Percentiles rank a stretch among this genome's conserved stretches.
Evolutionary conservation across 2,113 vertebrate species (phyloP).

Genomic region (Tragelaphus imberbis): DNA sequence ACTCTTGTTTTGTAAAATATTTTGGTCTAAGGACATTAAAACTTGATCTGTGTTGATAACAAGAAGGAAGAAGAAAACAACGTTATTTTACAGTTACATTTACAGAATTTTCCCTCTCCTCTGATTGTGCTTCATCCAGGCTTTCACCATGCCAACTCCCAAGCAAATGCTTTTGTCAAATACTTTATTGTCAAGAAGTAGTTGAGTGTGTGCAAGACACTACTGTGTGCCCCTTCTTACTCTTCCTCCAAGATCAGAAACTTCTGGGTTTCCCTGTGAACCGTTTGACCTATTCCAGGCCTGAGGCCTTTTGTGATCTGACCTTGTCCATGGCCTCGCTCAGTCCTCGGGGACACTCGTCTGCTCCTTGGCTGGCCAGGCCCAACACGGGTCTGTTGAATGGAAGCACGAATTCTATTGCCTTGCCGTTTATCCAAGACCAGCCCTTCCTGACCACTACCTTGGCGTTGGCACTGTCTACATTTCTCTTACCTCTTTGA

Average conservation of each 20-base stretch:
- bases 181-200: neutral
- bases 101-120: neutral
- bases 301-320: neutral
- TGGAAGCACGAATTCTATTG: neutral
- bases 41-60: neutral
- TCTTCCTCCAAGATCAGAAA: neutral
- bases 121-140: neutral
- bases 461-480: too few species aligned
- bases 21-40: neutral
- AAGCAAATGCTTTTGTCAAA: neutral
- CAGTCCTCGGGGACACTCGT: neutral
- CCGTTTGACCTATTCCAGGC: neutral
- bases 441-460: neutral
- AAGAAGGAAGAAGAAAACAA: neutral
- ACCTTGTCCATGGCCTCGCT: neutral
- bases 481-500: neutral
- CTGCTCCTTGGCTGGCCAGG: neutral
- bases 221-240: neutral
- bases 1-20: neutral
- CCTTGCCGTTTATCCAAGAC: neutral
- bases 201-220: neutral
- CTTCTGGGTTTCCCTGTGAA: neutral
- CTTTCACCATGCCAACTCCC: neutral
- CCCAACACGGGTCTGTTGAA: accelerated
- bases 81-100: neutral